Evolutionary conservation across 1,140 invertebrate species (phyloP).

Genomic region (Trichonephila clavata): DNA sequence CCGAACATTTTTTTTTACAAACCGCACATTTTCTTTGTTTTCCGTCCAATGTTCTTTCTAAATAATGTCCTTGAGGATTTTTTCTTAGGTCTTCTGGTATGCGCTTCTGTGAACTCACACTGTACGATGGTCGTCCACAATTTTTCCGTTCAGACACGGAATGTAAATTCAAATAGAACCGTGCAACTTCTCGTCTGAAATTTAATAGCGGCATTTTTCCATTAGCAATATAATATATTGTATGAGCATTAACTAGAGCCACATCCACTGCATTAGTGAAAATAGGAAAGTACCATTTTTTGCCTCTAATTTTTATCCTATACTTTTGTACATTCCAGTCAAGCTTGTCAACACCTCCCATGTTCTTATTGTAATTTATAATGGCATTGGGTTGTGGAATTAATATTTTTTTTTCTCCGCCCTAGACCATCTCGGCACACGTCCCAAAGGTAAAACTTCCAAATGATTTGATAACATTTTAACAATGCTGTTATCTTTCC

Average conservation of each 20-base stretch:
- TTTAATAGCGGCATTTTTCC: constrained; percentile 61
- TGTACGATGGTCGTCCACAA: no score
- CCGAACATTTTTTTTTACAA: constrained; percentile 56
- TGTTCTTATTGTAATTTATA: constrained; percentile 59
- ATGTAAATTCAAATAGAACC: constrained; percentile 60
- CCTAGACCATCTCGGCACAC: constrained; percentile 15
- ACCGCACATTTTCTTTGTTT: constrained; percentile 58
- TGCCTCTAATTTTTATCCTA: constrained; percentile 58
- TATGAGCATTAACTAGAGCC: constrained; percentile 59
- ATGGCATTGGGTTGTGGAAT: constrained; percentile 53
- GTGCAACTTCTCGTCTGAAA: constrained; percentile 61
- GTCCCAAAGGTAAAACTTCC: constrained; percentile 33
- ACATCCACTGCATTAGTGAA: constrained; percentile 58
- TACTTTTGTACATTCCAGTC: constrained; percentile 60
- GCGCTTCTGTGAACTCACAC: no score
- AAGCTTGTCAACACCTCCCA: constrained; percentile 60
- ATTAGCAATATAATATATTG: constrained; percentile 59
- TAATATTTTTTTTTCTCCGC: constrained; percentile 49
- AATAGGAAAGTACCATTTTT: constrained; percentile 60
- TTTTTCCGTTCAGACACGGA: constrained; percentile 54
- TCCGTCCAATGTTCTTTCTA: constrained; percentile 58
- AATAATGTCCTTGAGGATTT: constrained; percentile 58
- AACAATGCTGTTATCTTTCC: constrained; percentile 34
- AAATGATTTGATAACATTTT: constrained; percentile 31
- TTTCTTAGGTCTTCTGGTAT: no score